phyloP scores from a whole-genome alignment of 1,140 invertebrate genomes.

The Metopolophium dirhodum region DNA sequence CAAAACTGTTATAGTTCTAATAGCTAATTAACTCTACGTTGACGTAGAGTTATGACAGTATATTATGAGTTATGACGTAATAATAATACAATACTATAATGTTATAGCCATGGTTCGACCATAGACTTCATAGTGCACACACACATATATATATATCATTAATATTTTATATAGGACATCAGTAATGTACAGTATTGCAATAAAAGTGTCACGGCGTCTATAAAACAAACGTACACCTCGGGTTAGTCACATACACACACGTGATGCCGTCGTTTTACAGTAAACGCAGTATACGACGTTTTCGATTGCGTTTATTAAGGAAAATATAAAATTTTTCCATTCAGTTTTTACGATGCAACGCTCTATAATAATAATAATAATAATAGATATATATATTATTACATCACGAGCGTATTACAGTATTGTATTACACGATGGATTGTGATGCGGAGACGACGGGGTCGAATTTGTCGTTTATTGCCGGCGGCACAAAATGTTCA shows the following conservation, averaged over 20 bases:
- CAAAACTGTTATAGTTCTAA: neutral
- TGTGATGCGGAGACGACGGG: neutral
- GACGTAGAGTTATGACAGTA: too few species aligned
- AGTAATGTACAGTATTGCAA: neutral
- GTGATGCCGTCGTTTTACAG: neutral
- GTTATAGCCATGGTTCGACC: too few species aligned
- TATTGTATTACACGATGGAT: neutral
- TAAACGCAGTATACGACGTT: neutral
- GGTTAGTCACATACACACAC: neutral
- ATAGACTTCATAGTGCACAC: neutral
- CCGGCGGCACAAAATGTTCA: neutral
- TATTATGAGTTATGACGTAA: too few species aligned
- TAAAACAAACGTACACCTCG: constrained; percentile 26
- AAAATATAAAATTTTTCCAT: constrained; percentile 23
- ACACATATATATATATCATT: neutral
- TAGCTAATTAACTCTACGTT: neutral
- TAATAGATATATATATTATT: neutral
- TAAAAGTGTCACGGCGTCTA: constrained; percentile 13
- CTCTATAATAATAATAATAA: neutral
- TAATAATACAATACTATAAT: neutral
- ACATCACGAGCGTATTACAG: neutral
- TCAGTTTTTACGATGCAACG: neutral
- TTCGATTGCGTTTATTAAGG: constrained; percentile 29
- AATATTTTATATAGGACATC: neutral
- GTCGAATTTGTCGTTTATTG: constrained; percentile 4